Base-by-base conservation (phyloP, 1,140 invertebrate genomes). In the Aphaenogaster floridana region DNA sequence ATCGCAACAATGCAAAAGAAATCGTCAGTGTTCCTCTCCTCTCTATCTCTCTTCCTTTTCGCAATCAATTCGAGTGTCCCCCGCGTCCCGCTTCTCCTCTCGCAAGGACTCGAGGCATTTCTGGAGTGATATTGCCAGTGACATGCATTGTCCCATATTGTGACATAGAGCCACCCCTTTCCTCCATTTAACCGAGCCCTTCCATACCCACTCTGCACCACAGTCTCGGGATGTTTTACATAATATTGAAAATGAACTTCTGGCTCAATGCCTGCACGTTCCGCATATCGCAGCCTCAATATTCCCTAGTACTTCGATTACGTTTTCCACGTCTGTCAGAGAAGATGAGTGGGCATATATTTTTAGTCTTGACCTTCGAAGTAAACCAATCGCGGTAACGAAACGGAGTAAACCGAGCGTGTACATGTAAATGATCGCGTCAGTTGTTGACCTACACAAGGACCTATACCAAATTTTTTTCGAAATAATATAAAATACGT, bases 241-340 rank as follows among this genome's bases (percentile, higher is more conserved):
- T 94, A 94, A 94, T 94, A 94, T 94, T 89, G 92, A 92, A 94
- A 94, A 94, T 92, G 92, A 88, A 93, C 64, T 87, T 92, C 92
- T 92, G 91, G 91, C 93, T 92, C 91, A 90, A 78, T 94, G 94
- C 92, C 92, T 92, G 86, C 66, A 74, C 91, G 84, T 89, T 90
- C 89, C 66, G n/a, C 88, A 91, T 92, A 92, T 93, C 84, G 81
- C 85, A 57, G 76, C 7, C 84, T 76, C 76, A 34, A 50, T 76
- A 76, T 71, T 89, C 68, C 84, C 77, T 42, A 63, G 81, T 86
- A 87, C 86, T 90, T 93, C 88, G 92, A 93, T 93, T 90, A 90
- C 86, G 81, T 89, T 87, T 28, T 61, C 54, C 39, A n/a, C n/a
- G 28, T 63, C 28, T 36, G 68, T 61, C 66, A 57, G 66, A 21